These are phyloP conservation scores for Calephelis perditalis DNA, from an alignment of 2,888 invertebrate species.

Conservation along the genomic window DNA sequence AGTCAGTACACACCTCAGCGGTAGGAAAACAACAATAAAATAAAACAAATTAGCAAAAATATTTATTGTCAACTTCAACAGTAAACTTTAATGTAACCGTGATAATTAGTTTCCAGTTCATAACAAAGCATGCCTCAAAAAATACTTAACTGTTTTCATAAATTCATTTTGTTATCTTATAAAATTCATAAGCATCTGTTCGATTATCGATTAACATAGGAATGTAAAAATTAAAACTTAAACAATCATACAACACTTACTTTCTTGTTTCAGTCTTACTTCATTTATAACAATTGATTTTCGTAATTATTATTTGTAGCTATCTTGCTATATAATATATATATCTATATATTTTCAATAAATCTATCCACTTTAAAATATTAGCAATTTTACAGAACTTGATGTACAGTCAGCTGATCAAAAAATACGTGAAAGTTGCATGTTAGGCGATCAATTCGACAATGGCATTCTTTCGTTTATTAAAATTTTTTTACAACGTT, in stretches of 20 bases:
- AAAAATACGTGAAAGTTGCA: too few relatives aligned
- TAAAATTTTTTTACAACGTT: too few relatives aligned
- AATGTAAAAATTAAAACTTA: slow-evolving; percentile 7
- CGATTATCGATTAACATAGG: background rate
- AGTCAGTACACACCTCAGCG: background rate
- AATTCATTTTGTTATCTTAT: background rate
- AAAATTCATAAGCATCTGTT: background rate
- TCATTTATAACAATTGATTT: background rate
- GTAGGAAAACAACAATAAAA: background rate
- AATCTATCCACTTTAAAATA: background rate
- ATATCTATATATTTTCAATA: background rate
- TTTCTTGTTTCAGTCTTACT: background rate
- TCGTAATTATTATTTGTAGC: background rate
- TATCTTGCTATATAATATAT: background rate
- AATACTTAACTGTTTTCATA: slow-evolving; percentile 1
- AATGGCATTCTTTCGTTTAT: too few relatives aligned
- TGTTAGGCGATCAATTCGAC: too few relatives aligned
- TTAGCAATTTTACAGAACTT: background rate
- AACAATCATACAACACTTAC: background rate
- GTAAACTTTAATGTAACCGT: slow-evolving; percentile 16
- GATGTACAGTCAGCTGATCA: background rate
- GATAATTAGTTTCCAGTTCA: slow-evolving; percentile 3
- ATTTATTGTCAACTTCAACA: slow-evolving; percentile 26
- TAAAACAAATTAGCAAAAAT: slow-evolving; percentile 15
- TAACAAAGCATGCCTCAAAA: slow-evolving; percentile 16